Evolutionary conservation across 2,888 invertebrate genomes (phyloP), one percentile per base, ranked within the genome.

Genomic region (Eremobia ochroleuca): DNA sequence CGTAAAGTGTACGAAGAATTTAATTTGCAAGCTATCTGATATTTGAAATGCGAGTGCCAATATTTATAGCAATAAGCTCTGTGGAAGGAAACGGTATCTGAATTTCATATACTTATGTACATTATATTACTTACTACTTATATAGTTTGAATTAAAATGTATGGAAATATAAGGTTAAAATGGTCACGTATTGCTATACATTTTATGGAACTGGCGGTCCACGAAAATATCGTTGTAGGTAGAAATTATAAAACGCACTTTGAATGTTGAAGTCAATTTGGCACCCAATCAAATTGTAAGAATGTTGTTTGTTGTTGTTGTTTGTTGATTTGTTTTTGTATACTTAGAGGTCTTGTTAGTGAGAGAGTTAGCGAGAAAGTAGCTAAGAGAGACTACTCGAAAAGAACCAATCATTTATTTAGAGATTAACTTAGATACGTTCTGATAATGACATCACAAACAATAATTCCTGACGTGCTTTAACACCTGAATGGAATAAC

Each of bases 401-500:
- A 46, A 25, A 58, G 0, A 64, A 55, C 37, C 25, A 59, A 43
- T 49, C 8, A 40, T 64, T 55, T 55, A 55, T 59, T 62, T 18
- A 46, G 15, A 64, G 28, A 40, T 25, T 4, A 25, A 46, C 21
- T 25, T 64, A 40, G 15, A 13, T n/a, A 28, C 11, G n/a, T n/a
- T 55, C 25, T 34, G n/a, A 70, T 81, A 73, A 77, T 65, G 59
- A 67, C 52, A 73, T 73, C 67, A 52, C 52, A 61, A 75, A 83
- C 61, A 66, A 85, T 62, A 65, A 73, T 64, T 62, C 40, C 61
- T 66, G 66, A 68, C 55, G 59, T 71, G 64, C 71, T 76, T 75
- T 77, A 84, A 79, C 84, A 86, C 76, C 72, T 76, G 79, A 79
- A 78, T 77, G 67, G 77, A 71, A 75, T 86, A 79, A 79, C 79